Percentiles rank a stretch among this genome's conserved stretches.
Evolutionary conservation across 2,797 vertebrate genomes (phyloP).

Genomic region (Acanthurus tractus): DNA sequence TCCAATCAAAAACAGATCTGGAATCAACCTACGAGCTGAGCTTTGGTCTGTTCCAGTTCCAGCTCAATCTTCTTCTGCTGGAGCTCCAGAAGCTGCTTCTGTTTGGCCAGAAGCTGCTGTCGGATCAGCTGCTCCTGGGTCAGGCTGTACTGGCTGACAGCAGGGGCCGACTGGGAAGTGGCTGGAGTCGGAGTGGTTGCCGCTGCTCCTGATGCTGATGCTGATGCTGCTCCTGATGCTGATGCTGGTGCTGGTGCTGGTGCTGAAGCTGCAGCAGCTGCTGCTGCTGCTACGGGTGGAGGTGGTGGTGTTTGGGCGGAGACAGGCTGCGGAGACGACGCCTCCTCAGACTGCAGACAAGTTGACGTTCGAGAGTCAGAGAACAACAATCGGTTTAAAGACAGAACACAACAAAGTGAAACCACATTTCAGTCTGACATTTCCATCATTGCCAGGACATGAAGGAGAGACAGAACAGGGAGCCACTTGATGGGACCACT

Average conservation of each 20-base stretch:
- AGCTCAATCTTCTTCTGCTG: slow-evolving; percentile 99
- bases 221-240: slow-evolving; percentile 51
- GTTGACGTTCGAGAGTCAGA: too few species aligned
- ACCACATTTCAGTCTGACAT: too few species aligned
- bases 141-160: slow-evolving; percentile 80
- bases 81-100: slow-evolving; percentile 98
- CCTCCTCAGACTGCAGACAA: slow-evolving; percentile 74
- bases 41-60: slow-evolving; percentile 98
- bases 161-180: slow-evolving; percentile 36
- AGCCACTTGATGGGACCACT: too few species aligned
- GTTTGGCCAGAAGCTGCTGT: slow-evolving; percentile 97
- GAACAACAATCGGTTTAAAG: neutral
- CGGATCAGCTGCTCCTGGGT: slow-evolving; percentile 94
- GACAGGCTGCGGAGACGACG: slow-evolving; percentile 73
- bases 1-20: neutral
- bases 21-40: slow-evolving; percentile 89
- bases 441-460: too few species aligned
- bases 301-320: slow-evolving; percentile 40
- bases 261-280: slow-evolving; percentile 62
- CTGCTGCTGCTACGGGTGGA: neutral
- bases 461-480: too few species aligned
- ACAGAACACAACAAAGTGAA: neutral
- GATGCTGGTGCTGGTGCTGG: neutral
- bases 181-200: neutral
- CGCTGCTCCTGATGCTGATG: slow-evolving; percentile 22